Percentiles rank a stretch among this genome's conserved stretches.
phyloP scores from a whole-genome alignment of 2,113 vertebrate genomes.

The Carlito syrichta region DNA sequence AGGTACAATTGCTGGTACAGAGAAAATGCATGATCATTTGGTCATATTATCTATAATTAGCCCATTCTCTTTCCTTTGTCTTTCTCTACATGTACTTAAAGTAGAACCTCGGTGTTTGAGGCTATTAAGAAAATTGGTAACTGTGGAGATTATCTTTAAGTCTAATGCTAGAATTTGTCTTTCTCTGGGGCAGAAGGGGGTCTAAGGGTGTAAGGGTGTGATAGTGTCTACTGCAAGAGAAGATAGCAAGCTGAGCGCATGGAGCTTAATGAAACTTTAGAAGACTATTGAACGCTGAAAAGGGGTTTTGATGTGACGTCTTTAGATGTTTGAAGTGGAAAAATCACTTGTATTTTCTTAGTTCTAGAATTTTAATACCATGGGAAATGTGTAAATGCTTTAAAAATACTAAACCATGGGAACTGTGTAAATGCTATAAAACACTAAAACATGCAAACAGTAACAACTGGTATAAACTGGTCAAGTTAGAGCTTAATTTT shows the following conservation, averaged over 20 bases:
- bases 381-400: not conserved
- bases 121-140: not conserved
- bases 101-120: not conserved
- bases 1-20: not conserved
- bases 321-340: not conserved
- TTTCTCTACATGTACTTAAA: not conserved
- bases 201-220: not conserved
- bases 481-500: not conserved
- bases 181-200: not conserved
- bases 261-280: not conserved
- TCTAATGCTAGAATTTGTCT: not conserved
- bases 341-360: not conserved
- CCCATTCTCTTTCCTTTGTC: not conserved
- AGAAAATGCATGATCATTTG: not conserved
- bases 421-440: not conserved
- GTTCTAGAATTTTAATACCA: not conserved
- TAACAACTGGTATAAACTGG: not conserved
- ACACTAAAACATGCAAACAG: not conserved
- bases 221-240: not conserved
- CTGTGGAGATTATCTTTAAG: not conserved
- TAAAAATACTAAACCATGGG: not conserved
- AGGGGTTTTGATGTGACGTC: rapidly evolving
- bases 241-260: not conserved
- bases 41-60: not conserved
- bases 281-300: not conserved